Conservation (phyloP, 2,113 vertebrate genomes). For the Mionectes macconnelli region DNA sequence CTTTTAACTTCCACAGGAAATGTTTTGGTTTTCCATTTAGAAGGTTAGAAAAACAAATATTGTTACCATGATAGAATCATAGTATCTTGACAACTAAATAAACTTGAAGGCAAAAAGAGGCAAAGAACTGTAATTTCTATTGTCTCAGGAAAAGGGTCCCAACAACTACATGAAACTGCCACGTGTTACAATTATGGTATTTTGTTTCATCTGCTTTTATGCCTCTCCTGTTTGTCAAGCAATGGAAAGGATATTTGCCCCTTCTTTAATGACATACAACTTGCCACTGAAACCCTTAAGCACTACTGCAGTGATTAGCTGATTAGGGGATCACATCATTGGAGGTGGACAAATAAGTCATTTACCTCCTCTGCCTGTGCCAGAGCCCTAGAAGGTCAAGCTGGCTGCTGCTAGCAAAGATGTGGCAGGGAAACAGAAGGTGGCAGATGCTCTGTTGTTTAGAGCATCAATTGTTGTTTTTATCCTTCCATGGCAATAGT, state of each 20-base stretch:
- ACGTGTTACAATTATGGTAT: neutral
- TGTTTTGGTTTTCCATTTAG: neutral
- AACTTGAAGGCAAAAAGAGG: neutral
- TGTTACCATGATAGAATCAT: neutral
- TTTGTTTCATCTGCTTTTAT: neutral
- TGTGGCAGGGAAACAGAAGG: neutral
- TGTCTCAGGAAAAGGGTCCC: neutral
- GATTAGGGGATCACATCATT: accelerated
- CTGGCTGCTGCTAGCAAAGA: neutral
- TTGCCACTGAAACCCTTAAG: neutral
- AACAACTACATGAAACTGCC: neutral
- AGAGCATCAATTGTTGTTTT: neutral
- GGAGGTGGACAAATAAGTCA: neutral
- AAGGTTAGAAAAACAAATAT: neutral
- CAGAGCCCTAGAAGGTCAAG: neutral
- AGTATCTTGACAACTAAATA: neutral
- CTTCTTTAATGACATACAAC: accelerated
- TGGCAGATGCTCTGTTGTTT: neutral
- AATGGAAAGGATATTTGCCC: neutral
- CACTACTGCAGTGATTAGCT: neutral
- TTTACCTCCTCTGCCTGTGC: neutral
- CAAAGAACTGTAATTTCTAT: neutral
- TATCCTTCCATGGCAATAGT: neutral
- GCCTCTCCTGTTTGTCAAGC: neutral
- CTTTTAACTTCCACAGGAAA: neutral